phyloP scores from a whole-genome alignment of 2,888 invertebrate genomes.

The Aphodius sticticus region DNA sequence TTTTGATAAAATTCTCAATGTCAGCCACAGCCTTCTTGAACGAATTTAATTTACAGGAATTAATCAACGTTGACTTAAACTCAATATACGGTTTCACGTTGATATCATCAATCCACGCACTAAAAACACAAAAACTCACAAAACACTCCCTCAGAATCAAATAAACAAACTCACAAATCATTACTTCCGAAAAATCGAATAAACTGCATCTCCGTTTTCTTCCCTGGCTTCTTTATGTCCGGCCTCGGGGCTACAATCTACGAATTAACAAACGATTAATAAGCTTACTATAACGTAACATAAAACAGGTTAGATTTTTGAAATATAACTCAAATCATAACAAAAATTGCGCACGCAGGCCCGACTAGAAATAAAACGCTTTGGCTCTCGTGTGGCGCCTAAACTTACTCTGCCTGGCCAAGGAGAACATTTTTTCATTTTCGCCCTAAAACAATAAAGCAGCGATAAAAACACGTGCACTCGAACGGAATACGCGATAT shows the following conservation, averaged over 20 bases:
- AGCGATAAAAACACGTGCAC: slow-evolving; percentile 28
- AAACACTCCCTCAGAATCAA: not conserved
- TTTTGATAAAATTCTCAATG: slow-evolving; percentile 80
- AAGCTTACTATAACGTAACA: not conserved
- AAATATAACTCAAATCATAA: slow-evolving; percentile 30
- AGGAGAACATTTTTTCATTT: slow-evolving; percentile 96
- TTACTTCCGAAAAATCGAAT: slow-evolving; percentile 94
- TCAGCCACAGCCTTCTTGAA: slow-evolving; percentile 83
- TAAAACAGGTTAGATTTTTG: slow-evolving; percentile 36
- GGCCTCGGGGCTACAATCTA: slow-evolving; percentile 85
- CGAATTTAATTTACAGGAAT: slow-evolving; percentile 75
- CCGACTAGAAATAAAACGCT: slow-evolving; percentile 56
- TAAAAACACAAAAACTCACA: slow-evolving; percentile 54
- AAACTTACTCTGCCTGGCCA: slow-evolving; percentile 96
- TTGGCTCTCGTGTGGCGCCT: slow-evolving; percentile 53
- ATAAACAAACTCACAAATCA: slow-evolving; percentile 83
- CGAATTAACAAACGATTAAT: slow-evolving; percentile 41
- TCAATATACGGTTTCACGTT: slow-evolving; percentile 84
- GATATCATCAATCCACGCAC: slow-evolving; percentile 90
- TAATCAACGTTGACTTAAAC: slow-evolving; percentile 79
- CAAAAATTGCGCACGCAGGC: slow-evolving; percentile 48
- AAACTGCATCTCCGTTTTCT: slow-evolving; percentile 81
- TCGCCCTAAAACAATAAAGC: slow-evolving; percentile 78
- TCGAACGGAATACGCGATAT: slow-evolving; percentile 23
- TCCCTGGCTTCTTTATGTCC: slow-evolving; percentile 77